phyloP scores from a whole-genome alignment of 2,888 invertebrate genomes.

The Encarsia formosa region DNA sequence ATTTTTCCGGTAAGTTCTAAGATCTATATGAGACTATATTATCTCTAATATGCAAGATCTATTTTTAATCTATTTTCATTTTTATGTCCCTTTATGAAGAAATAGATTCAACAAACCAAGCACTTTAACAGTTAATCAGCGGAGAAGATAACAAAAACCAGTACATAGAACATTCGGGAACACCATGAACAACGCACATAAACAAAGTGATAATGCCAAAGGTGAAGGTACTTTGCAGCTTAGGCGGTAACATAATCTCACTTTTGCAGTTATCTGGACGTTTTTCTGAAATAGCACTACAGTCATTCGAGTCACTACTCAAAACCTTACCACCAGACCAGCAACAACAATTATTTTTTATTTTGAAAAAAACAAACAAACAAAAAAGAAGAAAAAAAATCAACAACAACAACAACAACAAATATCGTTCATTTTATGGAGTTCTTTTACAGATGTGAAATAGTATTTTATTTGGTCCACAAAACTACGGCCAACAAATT shows the following conservation, averaged over 20 bases:
- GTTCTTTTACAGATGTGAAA: constrained; percentile 19
- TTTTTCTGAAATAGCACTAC: constrained; percentile 9
- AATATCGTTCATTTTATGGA: neutral
- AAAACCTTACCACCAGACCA: no score
- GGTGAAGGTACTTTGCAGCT: constrained; percentile 7
- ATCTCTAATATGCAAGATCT: no score
- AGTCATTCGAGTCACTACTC: constrained; percentile 11
- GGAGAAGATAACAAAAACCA: no score
- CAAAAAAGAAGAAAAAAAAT: no score
- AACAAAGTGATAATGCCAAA: neutral
- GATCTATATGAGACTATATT: no score
- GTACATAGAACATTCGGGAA: no score
- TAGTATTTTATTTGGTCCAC: constrained; percentile 6
- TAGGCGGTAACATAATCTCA: neutral
- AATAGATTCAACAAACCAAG: neutral
- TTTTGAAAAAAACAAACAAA: no score
- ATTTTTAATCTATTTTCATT: no score
- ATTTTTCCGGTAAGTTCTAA: constrained; percentile 1
- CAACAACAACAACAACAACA: no score
- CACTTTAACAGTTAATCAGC: neutral
- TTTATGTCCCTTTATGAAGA: neutral
- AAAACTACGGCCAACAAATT: constrained; percentile 3
- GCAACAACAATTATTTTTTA: no score
- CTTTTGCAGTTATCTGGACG: neutral
- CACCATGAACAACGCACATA: neutral